Evolutionary conservation across 2,888 invertebrate species (phyloP).

Genomic region (Drosophila kokeensis): DNA sequence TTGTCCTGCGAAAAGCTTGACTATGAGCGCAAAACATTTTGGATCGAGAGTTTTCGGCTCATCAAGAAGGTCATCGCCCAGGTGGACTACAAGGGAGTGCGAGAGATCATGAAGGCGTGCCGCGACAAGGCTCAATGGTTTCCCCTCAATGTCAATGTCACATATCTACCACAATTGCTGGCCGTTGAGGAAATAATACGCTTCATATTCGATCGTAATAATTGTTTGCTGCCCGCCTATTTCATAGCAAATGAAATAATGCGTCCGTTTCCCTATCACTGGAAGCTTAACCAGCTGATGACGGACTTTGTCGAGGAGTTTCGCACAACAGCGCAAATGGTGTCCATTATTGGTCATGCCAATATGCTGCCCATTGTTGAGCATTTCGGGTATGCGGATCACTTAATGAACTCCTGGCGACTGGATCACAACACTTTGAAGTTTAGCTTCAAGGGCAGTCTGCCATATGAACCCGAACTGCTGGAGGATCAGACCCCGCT

Average conservation of each 20-base stretch:
- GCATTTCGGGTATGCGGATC: conserved; percentile 95
- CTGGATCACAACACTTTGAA: conserved; percentile 93
- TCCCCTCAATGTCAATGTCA: conserved; percentile 91
- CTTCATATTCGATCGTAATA: conserved; percentile 96
- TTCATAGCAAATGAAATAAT: conserved; percentile 98
- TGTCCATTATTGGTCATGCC: conserved; percentile 95
- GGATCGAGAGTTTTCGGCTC: conserved; percentile 94
- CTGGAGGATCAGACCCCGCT: conserved; percentile 95
- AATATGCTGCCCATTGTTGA: conserved; percentile 97
- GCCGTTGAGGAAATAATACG: conserved; percentile 93
- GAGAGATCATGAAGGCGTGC: conserved; percentile 96
- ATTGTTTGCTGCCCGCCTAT: conserved; percentile 96
- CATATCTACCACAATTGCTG: conserved; percentile 92
- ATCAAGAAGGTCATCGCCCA: conserved; percentile 94
- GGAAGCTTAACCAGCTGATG: conserved; percentile 94
- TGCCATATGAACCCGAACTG: conserved; percentile 95
- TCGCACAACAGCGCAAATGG: conserved; percentile 97
- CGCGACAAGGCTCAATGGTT: conserved; percentile 94
- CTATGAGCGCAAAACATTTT: conserved; percentile 93
- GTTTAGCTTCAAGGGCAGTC: conserved; percentile 88
- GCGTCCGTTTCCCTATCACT: conserved; percentile 91
- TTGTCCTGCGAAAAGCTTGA: conserved; percentile 93
- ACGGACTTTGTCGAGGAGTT: conserved; percentile 97
- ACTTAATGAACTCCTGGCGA: conserved; percentile 96
- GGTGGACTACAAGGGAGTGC: conserved; percentile 97